These are phyloP conservation scores for Grapholita molesta DNA, from an alignment of 1,140 invertebrate species.

Conservation along the genomic window DNA sequence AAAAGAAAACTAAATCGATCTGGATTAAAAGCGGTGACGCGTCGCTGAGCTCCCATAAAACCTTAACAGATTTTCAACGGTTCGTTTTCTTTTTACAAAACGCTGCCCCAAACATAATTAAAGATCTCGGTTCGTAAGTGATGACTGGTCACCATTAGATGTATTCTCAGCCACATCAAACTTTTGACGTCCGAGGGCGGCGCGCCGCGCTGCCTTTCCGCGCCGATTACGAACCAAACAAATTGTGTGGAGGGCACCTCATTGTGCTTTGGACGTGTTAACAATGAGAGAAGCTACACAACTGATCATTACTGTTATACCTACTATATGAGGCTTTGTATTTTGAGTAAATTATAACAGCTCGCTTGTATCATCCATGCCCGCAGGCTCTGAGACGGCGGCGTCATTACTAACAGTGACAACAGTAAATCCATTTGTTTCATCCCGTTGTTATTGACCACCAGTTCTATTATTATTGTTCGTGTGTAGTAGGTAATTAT, in stretches of 20 bases:
- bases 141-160: slow-evolving; percentile 57
- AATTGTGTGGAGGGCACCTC: slow-evolving; percentile 64
- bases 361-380: slow-evolving; percentile 45
- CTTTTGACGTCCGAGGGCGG: slow-evolving; percentile 39
- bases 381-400: slow-evolving; percentile 48
- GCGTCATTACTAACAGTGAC: slow-evolving; percentile 72
- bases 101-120: slow-evolving; percentile 58
- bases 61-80: slow-evolving; percentile 66
- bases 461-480: slow-evolving; percentile 39
- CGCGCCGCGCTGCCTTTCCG: slow-evolving; percentile 40
- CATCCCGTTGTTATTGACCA: slow-evolving; percentile 34
- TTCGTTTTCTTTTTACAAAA: slow-evolving; percentile 62
- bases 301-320: slow-evolving; percentile 74
- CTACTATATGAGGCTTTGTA: slow-evolving; percentile 71
- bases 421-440: slow-evolving; percentile 50
- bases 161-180: slow-evolving; percentile 48
- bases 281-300: slow-evolving; percentile 67
- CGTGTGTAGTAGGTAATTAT: slow-evolving; percentile 19
- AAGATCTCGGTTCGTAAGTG: slow-evolving; percentile 55
- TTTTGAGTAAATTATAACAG: slow-evolving; percentile 78
- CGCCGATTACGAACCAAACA: slow-evolving; percentile 68
- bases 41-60: slow-evolving; percentile 60
- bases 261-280: slow-evolving; percentile 68
- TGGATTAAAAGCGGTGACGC: slow-evolving; percentile 52
- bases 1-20: slow-evolving; percentile 49